Conservation (phyloP, 1,140 invertebrate genomes). For the Charaxes varanes region DNA sequence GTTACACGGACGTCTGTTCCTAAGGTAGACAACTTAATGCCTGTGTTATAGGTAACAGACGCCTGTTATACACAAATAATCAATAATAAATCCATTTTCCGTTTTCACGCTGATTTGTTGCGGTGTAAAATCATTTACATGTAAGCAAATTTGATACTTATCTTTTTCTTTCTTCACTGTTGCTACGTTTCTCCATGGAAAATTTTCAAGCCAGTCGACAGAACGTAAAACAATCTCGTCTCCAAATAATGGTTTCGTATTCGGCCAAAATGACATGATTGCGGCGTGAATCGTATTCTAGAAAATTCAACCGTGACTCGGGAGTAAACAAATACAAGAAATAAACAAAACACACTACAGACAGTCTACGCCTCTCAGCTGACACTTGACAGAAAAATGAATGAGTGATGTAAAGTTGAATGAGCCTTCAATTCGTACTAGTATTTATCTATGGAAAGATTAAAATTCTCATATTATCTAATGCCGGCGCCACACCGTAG, state of each 20-base stretch:
- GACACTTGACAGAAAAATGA: constrained; percentile 15
- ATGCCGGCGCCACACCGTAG: no score
- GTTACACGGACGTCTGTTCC: no score
- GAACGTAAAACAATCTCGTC: constrained; percentile 50
- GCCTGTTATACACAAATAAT: no score
- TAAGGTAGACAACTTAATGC: no score
- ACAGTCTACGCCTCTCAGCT: constrained; percentile 19
- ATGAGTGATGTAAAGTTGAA: constrained; percentile 5
- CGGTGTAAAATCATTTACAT: constrained; percentile 89
- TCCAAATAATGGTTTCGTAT: constrained; percentile 32
- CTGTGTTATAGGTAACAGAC: no score
- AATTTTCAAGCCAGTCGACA: constrained; percentile 54
- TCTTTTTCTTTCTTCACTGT: constrained; percentile 33
- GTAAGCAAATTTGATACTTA: constrained; percentile 78
- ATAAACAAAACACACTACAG: no score
- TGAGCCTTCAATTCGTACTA: no score
- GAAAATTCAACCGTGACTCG: constrained; percentile 19
- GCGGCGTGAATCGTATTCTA: constrained; percentile 18
- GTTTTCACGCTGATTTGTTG: constrained; percentile 91
- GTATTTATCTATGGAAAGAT: no score
- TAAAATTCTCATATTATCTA: no score
- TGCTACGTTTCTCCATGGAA: constrained; percentile 47
- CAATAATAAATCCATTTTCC: constrained; percentile 82
- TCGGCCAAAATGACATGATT: constrained; percentile 35
- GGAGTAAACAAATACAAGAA: constrained; percentile 17